Evolutionary conservation across 2,888 invertebrate species (phyloP).

Genomic region (Malthinus seriepunctatus): DNA sequence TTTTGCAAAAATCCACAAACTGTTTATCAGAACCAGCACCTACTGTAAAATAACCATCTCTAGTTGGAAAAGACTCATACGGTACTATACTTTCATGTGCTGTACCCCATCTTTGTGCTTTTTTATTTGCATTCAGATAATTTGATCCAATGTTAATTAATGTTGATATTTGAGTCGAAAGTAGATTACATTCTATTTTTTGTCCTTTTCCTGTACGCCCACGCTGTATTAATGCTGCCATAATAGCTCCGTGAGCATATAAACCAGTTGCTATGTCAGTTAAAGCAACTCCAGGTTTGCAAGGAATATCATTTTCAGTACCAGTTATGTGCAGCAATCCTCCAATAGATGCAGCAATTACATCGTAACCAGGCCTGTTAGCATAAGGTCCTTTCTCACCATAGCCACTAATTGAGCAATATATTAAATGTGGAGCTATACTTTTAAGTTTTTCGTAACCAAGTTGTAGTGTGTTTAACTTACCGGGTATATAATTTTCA

Average conservation of each 20-base stretch:
- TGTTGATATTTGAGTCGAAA: conserved; percentile 88
- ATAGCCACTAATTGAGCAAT: conserved; percentile 93
- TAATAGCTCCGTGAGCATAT: conserved; percentile 92
- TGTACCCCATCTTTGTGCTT: conserved; percentile 85
- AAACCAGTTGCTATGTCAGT: conserved; percentile 93
- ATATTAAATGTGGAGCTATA: conserved; percentile 80
- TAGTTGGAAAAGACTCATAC: conserved; percentile 86
- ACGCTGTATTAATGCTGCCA: conserved; percentile 85
- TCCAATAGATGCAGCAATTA: conserved; percentile 91
- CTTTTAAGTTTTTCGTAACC: conserved; percentile 76
- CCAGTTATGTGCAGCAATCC: conserved; percentile 92
- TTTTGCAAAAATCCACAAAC: conserved; percentile 72
- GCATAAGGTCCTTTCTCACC: conserved; percentile 86
- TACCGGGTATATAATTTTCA: conserved; percentile 94
- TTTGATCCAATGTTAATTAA: conserved; percentile 89
- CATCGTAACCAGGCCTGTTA: conserved; percentile 92
- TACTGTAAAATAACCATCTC: conserved; percentile 81
- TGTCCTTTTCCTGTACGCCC: conserved; percentile 81
- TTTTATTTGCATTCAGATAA: conserved; percentile 82
- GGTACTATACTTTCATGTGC: conserved; percentile 94
- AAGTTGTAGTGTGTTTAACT: conserved; percentile 72
- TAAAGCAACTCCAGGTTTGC: conserved; percentile 90
- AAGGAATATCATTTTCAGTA: conserved; percentile 78
- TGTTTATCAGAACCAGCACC: conserved; percentile 87
- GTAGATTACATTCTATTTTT: conserved; percentile 90